Evolutionary conservation across 2,888 invertebrate genomes (phyloP), one percentile per base, ranked within the genome.

Genomic region (Diploptera punctata): DNA sequence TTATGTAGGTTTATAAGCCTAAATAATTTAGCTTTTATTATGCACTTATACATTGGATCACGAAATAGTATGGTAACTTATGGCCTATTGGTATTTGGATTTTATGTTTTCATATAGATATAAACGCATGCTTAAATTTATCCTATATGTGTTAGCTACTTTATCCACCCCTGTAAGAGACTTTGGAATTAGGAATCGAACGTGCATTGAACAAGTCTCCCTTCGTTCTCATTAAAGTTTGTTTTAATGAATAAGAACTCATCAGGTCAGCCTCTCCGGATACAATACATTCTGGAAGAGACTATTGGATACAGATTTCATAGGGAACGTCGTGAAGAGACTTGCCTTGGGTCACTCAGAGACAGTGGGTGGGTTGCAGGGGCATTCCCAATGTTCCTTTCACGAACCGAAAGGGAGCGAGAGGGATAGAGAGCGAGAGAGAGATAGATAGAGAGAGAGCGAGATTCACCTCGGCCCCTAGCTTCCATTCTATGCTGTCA

Each of bases 401-500:
- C 65, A 65, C 44, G 16, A 44, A 65, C 43, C 65, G 26, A 16
- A 19, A n/a, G 57, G 57, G 31, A 24, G 13, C 13, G 52, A 9
- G 3, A 13, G 49, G 18, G 49, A 18, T 1, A 21, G 19, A 19
- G 38, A 16, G 24, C n/a, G n/a, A n/a, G n/a, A n/a, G n/a, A n/a
- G n/a, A n/a, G n/a, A n/a, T n/a, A n/a, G 26, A n/a, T n/a, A 9
- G 10, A 16, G 54, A 13, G 54, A 24, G 4, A 26, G 26, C 16
- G 44, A 16, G 29, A 26, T 47, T 47, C 44, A 44, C 65, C 47
- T 47, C 29, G n/a, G n/a, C 29, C 29, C 29, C n/a, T 26, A 33
- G 57, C 57, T 57, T 57, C 47, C 65, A 65, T 65, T 65, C 67
- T 33, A 47, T 26, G 19, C 65, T 65, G 52, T 65, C 54, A 68